Evolutionary conservation across 2,888 invertebrate species (phyloP).

Genomic region (Ceraclea dissimilis): DNA sequence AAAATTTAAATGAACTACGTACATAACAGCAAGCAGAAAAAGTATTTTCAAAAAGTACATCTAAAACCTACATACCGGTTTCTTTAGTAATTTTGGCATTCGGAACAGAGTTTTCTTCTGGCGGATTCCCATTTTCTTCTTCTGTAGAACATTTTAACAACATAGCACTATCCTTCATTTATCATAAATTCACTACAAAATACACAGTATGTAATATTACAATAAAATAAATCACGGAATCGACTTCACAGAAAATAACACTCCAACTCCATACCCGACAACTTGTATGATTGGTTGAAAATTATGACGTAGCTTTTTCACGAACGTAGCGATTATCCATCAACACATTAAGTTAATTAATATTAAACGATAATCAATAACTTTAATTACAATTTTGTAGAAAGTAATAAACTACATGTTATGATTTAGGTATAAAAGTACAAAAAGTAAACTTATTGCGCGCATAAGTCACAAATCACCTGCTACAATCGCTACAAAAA

Average conservation of each 20-base stretch:
- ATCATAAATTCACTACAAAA: neutral
- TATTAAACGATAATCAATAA: neutral
- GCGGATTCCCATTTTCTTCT: slow-evolving; percentile 12
- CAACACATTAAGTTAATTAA: neutral
- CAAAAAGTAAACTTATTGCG: neutral
- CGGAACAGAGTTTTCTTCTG: slow-evolving; percentile 8
- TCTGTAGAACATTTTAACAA: slow-evolving; percentile 17
- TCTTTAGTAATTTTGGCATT: slow-evolving; percentile 13
- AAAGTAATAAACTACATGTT: neutral
- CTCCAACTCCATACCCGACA: slow-evolving; percentile 13
- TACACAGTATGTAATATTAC: neutral
- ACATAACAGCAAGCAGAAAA: no score
- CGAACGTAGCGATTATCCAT: neutral
- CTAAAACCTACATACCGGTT: slow-evolving; percentile 18
- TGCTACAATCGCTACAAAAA: slow-evolving; percentile 12
- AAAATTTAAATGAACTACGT: no score
- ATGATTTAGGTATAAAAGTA: neutral
- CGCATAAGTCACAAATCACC: slow-evolving; percentile 1
- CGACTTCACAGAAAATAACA: neutral
- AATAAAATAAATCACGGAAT: neutral
- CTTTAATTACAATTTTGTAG: neutral
- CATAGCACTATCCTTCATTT: slow-evolving; percentile 11
- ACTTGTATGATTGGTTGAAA: slow-evolving; percentile 20
- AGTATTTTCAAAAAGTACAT: no score
- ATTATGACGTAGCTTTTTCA: slow-evolving; percentile 17